Conservation (phyloP, 2,888 invertebrate species). For the Trisateles emortualis region DNA sequence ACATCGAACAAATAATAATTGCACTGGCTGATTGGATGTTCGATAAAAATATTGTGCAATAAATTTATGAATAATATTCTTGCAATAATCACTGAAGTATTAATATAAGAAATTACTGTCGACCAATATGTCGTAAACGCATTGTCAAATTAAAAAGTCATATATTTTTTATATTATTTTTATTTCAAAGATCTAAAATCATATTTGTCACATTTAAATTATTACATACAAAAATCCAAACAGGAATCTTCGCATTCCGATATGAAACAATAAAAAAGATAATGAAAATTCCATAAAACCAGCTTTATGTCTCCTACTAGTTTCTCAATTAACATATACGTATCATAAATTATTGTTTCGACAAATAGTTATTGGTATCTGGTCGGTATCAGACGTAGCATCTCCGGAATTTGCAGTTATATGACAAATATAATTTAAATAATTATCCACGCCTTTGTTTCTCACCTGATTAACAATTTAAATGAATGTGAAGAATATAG, state of each 20-base stretch:
- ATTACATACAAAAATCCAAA: constrained; percentile 30
- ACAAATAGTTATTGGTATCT: constrained; percentile 80
- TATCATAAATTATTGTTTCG: constrained; percentile 78
- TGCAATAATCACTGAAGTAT: constrained; percentile 24
- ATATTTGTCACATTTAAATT: constrained; percentile 28
- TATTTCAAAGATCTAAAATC: constrained; percentile 7
- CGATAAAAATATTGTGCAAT: constrained; percentile 42
- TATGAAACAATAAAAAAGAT: constrained; percentile 77
- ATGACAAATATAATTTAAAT: constrained; percentile 64
- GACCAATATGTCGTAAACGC: constrained; percentile 35
- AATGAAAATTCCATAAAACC: constrained; percentile 81
- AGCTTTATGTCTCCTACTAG: constrained; percentile 71
- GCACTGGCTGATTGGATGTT: constrained; percentile 34
- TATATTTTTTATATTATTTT: neutral
- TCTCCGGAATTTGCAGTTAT: constrained; percentile 68
- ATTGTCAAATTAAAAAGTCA: constrained; percentile 21
- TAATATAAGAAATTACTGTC: constrained; percentile 18
- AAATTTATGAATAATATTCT: constrained; percentile 23
- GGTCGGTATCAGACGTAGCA: constrained; percentile 59
- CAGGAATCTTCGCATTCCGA: constrained; percentile 58
- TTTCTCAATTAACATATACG: constrained; percentile 75
- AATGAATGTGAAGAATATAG: constrained; percentile 21
- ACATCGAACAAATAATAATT: constrained; percentile 37
- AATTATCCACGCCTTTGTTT: constrained; percentile 64
- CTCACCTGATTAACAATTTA: constrained; percentile 38